Percentiles rank a stretch among this genome's conserved stretches.
Conservation (phyloP, 2,888 invertebrate species). For the Eumerus sabulonum region DNA sequence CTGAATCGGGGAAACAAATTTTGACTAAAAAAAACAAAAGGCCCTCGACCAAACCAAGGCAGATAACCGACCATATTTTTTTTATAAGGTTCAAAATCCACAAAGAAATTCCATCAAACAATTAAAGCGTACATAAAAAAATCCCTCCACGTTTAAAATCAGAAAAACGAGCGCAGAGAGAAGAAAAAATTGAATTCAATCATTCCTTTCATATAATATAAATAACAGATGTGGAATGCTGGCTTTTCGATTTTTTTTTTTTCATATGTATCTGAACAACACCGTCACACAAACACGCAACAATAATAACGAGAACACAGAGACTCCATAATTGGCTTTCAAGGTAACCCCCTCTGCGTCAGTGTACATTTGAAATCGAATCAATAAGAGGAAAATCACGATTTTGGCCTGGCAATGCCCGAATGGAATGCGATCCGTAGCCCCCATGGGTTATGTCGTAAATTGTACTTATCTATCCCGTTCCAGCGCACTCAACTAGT, state of each 20-base stretch:
- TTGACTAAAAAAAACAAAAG: background rate
- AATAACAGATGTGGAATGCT: slow-evolving; percentile 67
- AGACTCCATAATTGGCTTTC: slow-evolving; percentile 60
- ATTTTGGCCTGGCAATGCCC: slow-evolving; percentile 49
- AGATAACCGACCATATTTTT: no score
- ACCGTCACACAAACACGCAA: slow-evolving; percentile 27
- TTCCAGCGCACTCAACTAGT: slow-evolving; percentile 18
- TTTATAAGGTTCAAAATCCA: slow-evolving; percentile 32
- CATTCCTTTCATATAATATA: slow-evolving; percentile 61
- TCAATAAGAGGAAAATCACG: background rate
- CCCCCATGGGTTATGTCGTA: slow-evolving; percentile 67
- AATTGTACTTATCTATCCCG: slow-evolving; percentile 51
- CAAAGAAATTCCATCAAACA: slow-evolving; percentile 29
- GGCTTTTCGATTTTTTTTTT: slow-evolving; percentile 35
- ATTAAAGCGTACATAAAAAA: slow-evolving; percentile 34
- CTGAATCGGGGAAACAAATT: no score
- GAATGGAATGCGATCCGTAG: slow-evolving; percentile 62
- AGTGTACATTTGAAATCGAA: slow-evolving; percentile 33
- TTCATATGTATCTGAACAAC: slow-evolving; percentile 14
- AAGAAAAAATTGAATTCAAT: slow-evolving; percentile 42
- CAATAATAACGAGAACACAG: slow-evolving; percentile 44
- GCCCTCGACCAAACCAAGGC: slow-evolving; percentile 12
- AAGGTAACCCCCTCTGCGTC: slow-evolving; percentile 60
- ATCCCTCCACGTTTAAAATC: slow-evolving; percentile 28
- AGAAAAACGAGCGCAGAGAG: slow-evolving; percentile 42